Evolutionary conservation across 2,888 invertebrate genomes (phyloP), one percentile per base, ranked within the genome.

Genomic region (Pomacea canaliculata): DNA sequence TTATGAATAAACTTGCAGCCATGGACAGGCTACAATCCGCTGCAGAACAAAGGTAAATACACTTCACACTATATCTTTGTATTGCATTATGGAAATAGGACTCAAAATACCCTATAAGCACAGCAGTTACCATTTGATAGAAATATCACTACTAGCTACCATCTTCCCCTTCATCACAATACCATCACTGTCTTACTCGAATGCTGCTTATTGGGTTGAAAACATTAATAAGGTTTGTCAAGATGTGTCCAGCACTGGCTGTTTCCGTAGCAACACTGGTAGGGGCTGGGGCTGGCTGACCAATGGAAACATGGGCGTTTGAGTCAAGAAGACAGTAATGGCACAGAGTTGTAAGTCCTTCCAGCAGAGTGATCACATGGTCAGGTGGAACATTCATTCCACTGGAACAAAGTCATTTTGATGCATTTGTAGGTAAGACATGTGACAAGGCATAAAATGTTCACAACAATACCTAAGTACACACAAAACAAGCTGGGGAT

Each of bases 161-260:
- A 63, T 12, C 10, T 19, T 63, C 12, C n/a, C 12, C 13, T n/a
- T 37, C 62, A 7, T 18, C 23, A 46, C 10, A 59, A 18, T 13
- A 23, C 19, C n/a, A 46, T 49, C 16, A 66, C 7, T 9, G 12
- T 81, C 85, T 83, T 78, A 89, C 89, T 84, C 87, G 84, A 78
- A 83, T 85, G 75, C 79, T 83, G 37, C 85, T 86, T n/a, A 92
- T 92, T 9, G 95, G 94, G 82, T 95, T 94, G 88, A 96, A 96
- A 5, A 95, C 95, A 88, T 95, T 95, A 72, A 96, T 94, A 63
- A 96, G 93, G 89, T 95, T 96, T 85, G 94, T 95, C 83, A 96
- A 93, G 78, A 96, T 93, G 86, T 96, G 95, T 0, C 94, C 94
- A 4, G 91, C 89, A 0, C 89, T 88, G 66, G 87, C 85, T 23